Conservation (phyloP, 2,888 invertebrate genomes). For the Eremobia ochroleuca region DNA sequence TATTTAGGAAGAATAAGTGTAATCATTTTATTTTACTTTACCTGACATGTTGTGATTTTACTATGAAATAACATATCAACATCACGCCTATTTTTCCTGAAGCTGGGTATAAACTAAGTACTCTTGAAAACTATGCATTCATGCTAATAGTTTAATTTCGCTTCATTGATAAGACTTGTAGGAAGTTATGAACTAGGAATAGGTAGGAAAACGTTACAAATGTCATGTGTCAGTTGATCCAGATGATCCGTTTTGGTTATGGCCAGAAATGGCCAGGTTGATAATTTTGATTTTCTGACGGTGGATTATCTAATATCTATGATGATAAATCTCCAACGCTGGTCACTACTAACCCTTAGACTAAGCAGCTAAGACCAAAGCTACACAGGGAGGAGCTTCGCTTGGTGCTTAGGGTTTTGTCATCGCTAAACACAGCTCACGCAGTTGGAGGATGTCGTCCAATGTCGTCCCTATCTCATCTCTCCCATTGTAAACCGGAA, state of each 20-base stretch:
- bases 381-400: too few species aligned
- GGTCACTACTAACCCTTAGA: too few species aligned
- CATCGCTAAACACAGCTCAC: too few species aligned
- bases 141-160: neutral
- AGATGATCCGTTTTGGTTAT: neutral
- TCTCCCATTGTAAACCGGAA: too few species aligned
- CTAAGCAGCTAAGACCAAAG: too few species aligned
- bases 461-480: too few species aligned
- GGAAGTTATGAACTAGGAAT: neutral
- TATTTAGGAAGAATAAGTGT: neutral
- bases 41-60: slow-evolving; percentile 12
- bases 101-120: neutral
- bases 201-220: neutral
- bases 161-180: too few species aligned
- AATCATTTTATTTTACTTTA: neutral
- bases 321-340: too few species aligned
- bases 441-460: too few species aligned
- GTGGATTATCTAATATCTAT: neutral
- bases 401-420: too few species aligned
- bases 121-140: slow-evolving; percentile 14
- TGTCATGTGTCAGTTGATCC: slow-evolving; percentile 2
- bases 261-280: neutral
- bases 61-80: neutral
- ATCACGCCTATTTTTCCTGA: neutral
- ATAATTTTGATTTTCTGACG: neutral